Evolutionary conservation across 2,888 invertebrate species (phyloP).

Genomic region (Diaperis boleti): DNA sequence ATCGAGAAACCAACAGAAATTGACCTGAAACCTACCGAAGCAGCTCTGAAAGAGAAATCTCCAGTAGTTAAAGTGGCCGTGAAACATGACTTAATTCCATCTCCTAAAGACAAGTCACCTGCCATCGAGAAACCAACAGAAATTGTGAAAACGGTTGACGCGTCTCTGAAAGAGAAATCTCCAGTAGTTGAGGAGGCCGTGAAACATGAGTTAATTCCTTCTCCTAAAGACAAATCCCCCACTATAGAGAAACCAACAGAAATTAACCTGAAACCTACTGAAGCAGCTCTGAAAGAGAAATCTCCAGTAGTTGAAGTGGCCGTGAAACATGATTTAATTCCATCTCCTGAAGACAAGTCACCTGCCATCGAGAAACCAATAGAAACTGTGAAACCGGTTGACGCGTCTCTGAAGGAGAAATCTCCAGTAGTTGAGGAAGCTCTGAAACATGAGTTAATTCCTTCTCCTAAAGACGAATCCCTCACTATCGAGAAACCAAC

Average conservation of each 20-base stretch:
- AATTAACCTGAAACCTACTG: background rate
- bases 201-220: slow-evolving; percentile 13
- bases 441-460: background rate
- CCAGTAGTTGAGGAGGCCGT: slow-evolving; percentile 2
- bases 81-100: no score
- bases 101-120: no score
- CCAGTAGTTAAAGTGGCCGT: no score
- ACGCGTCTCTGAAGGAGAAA: background rate
- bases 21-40: background rate
- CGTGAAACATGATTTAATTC: background rate
- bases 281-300: background rate
- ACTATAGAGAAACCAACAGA: background rate
- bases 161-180: background rate
- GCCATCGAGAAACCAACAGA: background rate
- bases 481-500: background rate
- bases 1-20: slow-evolving; percentile 1
- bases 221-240: slow-evolving; percentile 9
- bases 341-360: background rate
- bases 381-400: background rate
- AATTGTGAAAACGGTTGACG: no score
- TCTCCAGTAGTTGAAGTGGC: slow-evolving; percentile 1
- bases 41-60: no score
- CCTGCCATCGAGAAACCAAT: background rate
- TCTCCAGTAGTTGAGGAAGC: background rate
- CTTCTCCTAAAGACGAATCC: background rate